These are phyloP conservation scores for Nesospiza acunhae DNA, from an alignment of 2,113 vertebrate species.

Conservation along the genomic window DNA sequence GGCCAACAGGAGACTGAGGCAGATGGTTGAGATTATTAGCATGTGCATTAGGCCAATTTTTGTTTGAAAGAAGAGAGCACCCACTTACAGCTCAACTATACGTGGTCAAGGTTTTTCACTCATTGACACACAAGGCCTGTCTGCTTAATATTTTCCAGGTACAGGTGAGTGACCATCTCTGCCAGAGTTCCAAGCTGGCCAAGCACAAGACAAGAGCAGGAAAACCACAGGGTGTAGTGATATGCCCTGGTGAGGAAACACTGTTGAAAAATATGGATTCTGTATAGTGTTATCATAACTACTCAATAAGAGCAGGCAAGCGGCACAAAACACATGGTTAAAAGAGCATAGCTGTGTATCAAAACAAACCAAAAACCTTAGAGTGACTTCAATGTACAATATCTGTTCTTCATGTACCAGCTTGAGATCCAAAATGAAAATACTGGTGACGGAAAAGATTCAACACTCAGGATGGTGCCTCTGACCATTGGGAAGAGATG, in stretches of 20 bases:
- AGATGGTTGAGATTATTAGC: not conserved
- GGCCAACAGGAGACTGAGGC: conserved; percentile 27
- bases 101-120: not conserved
- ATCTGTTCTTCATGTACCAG: not conserved
- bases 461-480: not conserved
- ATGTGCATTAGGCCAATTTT: not conserved
- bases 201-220: not conserved
- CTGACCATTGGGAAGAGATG: not conserved
- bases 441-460: not conserved
- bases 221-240: not conserved
- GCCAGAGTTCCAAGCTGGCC: not conserved
- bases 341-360: not conserved
- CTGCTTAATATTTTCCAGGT: not conserved
- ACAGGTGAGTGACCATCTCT: not conserved
- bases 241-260: not conserved
- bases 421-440: not conserved
- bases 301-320: not conserved
- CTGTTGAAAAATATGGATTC: not conserved
- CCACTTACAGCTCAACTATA: not conserved
- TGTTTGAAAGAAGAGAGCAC: not conserved
- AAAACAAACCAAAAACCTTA: not conserved
- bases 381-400: not conserved
- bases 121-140: not conserved
- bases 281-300: not conserved
- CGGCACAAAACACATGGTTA: not conserved